These are phyloP conservation scores for Psilopsiagon aymara DNA, from an alignment of 2,113 vertebrate genomes.

Conservation along the genomic window DNA sequence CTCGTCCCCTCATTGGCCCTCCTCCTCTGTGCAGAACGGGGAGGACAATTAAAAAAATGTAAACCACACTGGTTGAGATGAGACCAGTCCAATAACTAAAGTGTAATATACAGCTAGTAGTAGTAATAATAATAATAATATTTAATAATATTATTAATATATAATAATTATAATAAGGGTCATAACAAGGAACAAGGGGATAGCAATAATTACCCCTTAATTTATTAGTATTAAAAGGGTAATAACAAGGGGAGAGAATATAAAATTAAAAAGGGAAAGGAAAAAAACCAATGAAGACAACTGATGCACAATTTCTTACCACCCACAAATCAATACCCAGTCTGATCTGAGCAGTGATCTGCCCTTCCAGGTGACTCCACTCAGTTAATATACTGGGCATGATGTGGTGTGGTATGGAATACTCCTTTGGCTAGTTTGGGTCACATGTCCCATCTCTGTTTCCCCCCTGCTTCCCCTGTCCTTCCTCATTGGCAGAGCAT, in stretches of 20 bases:
- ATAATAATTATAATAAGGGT: too few species aligned
- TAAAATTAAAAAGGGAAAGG: not conserved
- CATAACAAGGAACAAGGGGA: too few species aligned
- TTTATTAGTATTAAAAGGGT: too few species aligned
- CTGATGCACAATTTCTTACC: not conserved
- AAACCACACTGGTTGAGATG: not conserved
- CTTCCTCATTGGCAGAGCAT: not conserved
- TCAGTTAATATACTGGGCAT: not conserved
- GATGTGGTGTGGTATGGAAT: not conserved
- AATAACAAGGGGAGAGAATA: not conserved
- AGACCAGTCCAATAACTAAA: not conserved
- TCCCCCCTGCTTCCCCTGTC: not conserved
- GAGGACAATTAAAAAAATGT: not conserved
- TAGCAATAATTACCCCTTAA: too few species aligned
- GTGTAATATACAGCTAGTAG: not conserved
- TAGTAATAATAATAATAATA: not conserved
- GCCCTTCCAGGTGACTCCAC: not conserved
- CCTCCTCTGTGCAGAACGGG: not conserved
- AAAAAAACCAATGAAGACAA: not conserved
- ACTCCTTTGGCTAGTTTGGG: not conserved
- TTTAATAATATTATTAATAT: too few species aligned
- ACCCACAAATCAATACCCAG: not conserved
- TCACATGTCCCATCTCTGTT: not conserved
- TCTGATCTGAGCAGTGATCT: not conserved
- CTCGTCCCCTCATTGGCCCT: not conserved